phyloP scores from a whole-genome alignment of 2,797 vertebrate species.

The Muscicapa striata region DNA sequence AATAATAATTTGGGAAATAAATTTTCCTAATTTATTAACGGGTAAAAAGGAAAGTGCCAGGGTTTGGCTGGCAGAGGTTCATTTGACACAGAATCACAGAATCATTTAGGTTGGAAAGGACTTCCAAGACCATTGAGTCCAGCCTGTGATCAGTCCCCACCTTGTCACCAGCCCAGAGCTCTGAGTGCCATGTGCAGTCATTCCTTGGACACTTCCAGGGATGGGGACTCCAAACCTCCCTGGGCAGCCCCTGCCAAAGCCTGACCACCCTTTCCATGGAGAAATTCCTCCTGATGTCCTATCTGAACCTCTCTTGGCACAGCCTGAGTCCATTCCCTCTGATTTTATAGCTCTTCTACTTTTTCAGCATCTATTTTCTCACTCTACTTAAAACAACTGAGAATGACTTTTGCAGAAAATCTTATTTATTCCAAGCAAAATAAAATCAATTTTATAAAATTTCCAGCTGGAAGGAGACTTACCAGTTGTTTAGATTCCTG shows the following conservation, averaged over 20 bases:
- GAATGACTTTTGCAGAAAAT: neutral
- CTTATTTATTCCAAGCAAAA: neutral
- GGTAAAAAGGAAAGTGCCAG: neutral
- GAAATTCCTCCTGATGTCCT: neutral
- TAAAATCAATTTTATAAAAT: neutral
- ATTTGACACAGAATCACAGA: neutral
- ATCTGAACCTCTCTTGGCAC: neutral
- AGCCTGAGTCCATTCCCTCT: neutral
- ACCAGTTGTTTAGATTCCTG: neutral
- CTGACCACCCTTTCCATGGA: neutral
- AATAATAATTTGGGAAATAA: too few relatives aligned
- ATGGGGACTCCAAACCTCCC: neutral
- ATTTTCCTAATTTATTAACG: neutral
- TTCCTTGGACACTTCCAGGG: neutral
- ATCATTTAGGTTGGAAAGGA: neutral
- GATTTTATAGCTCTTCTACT: neutral
- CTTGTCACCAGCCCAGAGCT: neutral
- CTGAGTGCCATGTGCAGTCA: rapidly evolving
- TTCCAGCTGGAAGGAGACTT: neutral
- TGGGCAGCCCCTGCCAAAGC: neutral
- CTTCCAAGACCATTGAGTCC: neutral
- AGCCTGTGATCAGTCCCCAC: rapidly evolving
- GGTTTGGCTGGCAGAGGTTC: neutral
- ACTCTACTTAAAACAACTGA: neutral
- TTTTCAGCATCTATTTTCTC: neutral